These are phyloP conservation scores for Silurus lanzhouensis DNA, from an alignment of 2,797 vertebrate genomes.

Conservation along the genomic window DNA sequence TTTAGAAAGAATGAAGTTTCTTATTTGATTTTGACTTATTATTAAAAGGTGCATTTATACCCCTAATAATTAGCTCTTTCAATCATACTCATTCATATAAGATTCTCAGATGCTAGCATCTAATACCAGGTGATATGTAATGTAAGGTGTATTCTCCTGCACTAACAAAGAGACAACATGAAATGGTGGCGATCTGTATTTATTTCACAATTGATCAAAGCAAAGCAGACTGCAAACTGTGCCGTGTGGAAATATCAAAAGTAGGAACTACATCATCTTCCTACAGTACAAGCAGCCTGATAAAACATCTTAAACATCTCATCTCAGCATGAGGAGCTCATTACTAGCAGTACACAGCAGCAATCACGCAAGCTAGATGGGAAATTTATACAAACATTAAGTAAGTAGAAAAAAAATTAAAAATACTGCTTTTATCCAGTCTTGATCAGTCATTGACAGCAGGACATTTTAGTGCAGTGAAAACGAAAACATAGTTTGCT, in stretches of 20 bases:
- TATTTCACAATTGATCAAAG: conserved; percentile 15
- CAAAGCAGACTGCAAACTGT: conserved; percentile 2
- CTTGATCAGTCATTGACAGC: not conserved
- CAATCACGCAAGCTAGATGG: not conserved
- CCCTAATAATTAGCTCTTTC: not conserved
- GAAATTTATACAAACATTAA: not conserved
- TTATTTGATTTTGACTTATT: not conserved
- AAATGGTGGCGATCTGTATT: not conserved
- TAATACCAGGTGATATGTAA: not conserved
- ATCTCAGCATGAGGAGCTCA: conserved; percentile 9
- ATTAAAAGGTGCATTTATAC: no score
- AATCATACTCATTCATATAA: not conserved
- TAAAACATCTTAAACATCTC: conserved; percentile 1
- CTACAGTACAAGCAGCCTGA: not conserved
- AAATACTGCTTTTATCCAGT: not conserved
- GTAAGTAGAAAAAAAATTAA: not conserved
- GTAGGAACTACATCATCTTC: not conserved
- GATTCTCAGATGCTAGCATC: not conserved
- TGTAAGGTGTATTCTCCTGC: not conserved
- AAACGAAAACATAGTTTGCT: not conserved
- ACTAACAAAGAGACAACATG: not conserved
- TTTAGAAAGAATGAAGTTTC: not conserved
- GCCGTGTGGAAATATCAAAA: conserved; percentile 5
- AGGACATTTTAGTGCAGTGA: not conserved
- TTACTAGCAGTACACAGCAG: not conserved